Evolutionary conservation across 30 jellyfish, hydroid and myxozoan genomes (phyloP).

Genomic region (Turritopsis dohrnii): DNA sequence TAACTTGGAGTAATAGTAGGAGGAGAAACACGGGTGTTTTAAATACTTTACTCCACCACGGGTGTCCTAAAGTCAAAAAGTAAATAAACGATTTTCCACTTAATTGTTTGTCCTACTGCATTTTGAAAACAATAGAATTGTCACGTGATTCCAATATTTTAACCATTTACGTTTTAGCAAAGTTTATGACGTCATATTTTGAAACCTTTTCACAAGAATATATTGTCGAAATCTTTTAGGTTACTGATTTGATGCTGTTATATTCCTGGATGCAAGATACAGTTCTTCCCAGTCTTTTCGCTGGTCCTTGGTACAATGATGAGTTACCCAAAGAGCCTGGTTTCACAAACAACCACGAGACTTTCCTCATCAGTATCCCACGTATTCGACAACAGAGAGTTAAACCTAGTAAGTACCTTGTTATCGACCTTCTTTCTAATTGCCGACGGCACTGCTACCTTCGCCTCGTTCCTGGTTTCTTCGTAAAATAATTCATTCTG

Average conservation of each 20-base stretch:
- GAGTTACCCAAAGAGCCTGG: slow-evolving; percentile 6
- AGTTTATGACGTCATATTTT: too few relatives aligned
- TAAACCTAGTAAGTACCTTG: slow-evolving; percentile 33
- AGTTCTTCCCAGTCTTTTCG: slow-evolving; percentile 1
- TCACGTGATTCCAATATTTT: too few relatives aligned
- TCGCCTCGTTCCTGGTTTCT: not conserved
- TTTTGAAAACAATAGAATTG: too few relatives aligned
- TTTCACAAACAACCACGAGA: slow-evolving; percentile 44
- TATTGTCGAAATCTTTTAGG: not conserved
- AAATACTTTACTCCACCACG: too few relatives aligned
- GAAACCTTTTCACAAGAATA: not conserved
- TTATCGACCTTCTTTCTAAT: not conserved
- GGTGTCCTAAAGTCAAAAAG: too few relatives aligned
- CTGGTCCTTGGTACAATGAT: slow-evolving; percentile 24
- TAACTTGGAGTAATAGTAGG: too few relatives aligned
- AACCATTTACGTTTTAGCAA: too few relatives aligned
- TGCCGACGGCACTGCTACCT: too few relatives aligned
- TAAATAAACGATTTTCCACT: too few relatives aligned
- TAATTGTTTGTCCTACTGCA: too few relatives aligned
- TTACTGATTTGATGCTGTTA: not conserved
- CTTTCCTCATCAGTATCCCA: slow-evolving; percentile 49
- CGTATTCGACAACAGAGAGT: slow-evolving; percentile 68
- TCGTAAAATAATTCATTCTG: not conserved
- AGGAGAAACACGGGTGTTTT: too few relatives aligned
- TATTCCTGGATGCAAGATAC: slow-evolving; percentile 23